Conservation (phyloP, 2,797 vertebrate species). For the Fistularia commersonii region DNA sequence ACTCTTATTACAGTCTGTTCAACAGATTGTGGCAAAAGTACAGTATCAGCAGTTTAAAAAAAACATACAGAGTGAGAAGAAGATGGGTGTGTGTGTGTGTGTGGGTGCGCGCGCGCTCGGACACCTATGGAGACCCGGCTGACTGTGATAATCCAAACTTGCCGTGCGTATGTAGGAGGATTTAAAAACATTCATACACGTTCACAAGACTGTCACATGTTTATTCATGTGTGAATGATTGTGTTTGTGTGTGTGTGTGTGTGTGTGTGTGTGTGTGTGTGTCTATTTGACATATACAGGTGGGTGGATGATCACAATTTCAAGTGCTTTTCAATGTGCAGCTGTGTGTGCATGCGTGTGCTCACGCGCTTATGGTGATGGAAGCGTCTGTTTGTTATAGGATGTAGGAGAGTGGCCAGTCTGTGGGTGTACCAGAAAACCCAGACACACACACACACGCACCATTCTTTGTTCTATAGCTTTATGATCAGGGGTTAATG, state of each 20-base stretch:
- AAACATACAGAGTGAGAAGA: no score
- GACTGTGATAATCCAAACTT: no score
- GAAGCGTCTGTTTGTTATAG: conserved; percentile 18
- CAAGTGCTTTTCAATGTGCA: conserved; percentile 10
- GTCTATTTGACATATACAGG: neutral
- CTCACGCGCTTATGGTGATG: no score
- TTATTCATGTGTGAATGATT: no score
- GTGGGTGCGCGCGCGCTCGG: no score
- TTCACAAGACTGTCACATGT: neutral
- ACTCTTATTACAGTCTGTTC: no score
- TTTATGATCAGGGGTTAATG: conserved; percentile 61
- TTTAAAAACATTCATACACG: no score
- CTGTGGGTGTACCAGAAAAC: conserved; percentile 13
- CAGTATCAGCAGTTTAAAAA: no score
- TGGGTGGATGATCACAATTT: conserved; percentile 14
- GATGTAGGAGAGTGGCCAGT: conserved; percentile 12
- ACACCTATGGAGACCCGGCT: no score
- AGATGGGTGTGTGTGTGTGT: no score
- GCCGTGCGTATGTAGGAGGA: no score
- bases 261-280: conserved; percentile 8
- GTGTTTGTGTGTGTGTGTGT: neutral
- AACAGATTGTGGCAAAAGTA: no score
- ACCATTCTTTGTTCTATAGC: conserved; percentile 52
- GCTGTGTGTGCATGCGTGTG: conserved; percentile 13
- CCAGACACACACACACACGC: conserved; percentile 29